Base-by-base conservation (phyloP, 2,797 vertebrate species). In the Hyperoplus immaculatus region DNA sequence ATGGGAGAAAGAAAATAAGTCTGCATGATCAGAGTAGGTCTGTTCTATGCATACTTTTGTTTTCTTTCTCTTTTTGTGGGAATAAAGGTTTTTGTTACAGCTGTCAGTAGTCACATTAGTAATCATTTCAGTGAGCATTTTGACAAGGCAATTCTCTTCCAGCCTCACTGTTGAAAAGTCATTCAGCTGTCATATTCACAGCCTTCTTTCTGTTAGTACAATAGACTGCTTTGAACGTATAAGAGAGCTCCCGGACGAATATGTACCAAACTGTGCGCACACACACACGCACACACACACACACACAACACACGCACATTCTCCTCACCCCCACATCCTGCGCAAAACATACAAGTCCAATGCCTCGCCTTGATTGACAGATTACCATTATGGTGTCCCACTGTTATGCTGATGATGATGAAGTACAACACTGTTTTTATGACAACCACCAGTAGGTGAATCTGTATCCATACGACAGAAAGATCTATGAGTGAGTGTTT, bases 181-280 rank as follows among this genome's bases (percentile, higher is more conserved):
- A 91, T 75, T 93, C 87, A 88, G 72, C 86, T 92, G 88, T 89
- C 91, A 90, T 60, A 73, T 45, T 55, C 76, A 87, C 90, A 92
- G 90, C 78, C 80, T 85, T 83, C 76, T 89, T 80, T 76, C 83
- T 86, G 11, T 50, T 49, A 81, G 78, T 71, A 92, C 88, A 93
- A 91, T 80, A 77, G 78, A 62, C 69, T 43, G 45, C 65, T 70
- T 86, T 83, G 69, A 87, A 84, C 77, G 45, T 78, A 78, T 86
- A 55, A 67, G 75, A 77, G 36, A 56, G 63, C 57, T 73, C 51
- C 42, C 74, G 55, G 62, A 61, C 14, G 9, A 56, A 13, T 43
- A 56, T 55, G 36, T 16, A 41, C 29, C 29, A 29, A 29, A 29
- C 29, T 29, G 29, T 29, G 3, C 29, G 3, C 29, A 51, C 61